Conservation (phyloP, 53 echinoderm and acorn worm species). For the Hippasteria phrygiana region DNA sequence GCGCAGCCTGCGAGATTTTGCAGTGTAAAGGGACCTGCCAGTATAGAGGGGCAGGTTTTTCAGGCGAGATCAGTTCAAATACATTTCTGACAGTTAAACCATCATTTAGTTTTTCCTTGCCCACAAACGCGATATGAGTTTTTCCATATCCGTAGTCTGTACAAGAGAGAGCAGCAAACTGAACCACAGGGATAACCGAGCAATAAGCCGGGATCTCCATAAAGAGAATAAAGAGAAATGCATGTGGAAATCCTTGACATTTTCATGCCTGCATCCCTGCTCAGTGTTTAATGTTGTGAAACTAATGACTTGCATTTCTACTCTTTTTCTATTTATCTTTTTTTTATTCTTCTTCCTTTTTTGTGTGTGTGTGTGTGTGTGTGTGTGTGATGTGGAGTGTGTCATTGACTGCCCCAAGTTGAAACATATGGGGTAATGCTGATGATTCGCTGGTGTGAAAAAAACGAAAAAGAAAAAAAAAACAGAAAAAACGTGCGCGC, state of each 20-base stretch:
- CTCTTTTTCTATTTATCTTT: neutral
- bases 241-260: constrained; percentile 52
- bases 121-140: no score
- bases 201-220: constrained; percentile 6
- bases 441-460: neutral
- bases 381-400: constrained; percentile 17
- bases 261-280: constrained; percentile 7
- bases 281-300: constrained; percentile 49
- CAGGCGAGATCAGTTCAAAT: no score
- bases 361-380: no score
- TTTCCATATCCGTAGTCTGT: no score
- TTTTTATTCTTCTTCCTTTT: no score
- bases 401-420: neutral
- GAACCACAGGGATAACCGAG: no score
- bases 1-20: no score
- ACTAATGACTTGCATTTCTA: constrained; percentile 44
- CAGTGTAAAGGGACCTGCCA: no score
- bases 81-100: no score
- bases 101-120: no score
- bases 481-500: neutral
- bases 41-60: no score
- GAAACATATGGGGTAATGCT: neutral
- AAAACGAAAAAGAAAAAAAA: neutral
- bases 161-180: no score
- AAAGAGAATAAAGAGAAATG: neutral